phyloP scores from a whole-genome alignment of 2,113 vertebrate genomes.

The Rafetus swinhoei region DNA sequence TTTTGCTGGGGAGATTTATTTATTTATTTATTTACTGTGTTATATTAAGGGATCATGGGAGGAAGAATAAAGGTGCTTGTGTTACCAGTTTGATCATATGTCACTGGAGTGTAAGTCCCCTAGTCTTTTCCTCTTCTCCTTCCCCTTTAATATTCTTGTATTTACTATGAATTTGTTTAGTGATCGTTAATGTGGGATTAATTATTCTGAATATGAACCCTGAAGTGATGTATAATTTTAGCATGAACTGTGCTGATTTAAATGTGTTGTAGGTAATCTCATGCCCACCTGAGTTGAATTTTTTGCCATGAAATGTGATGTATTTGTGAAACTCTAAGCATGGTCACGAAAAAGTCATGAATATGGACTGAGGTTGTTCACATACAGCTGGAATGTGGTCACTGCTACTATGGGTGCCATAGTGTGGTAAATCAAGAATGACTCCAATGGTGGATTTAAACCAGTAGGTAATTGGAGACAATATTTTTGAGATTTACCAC shows the following conservation, averaged over 20 bases:
- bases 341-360: background rate
- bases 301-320: background rate
- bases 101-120: background rate
- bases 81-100: background rate
- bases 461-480: background rate
- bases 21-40: too few relatives aligned
- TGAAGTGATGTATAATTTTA: background rate
- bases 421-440: background rate
- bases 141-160: background rate
- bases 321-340: background rate
- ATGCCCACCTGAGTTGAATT: background rate
- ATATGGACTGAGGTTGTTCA: background rate
- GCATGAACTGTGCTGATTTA: background rate
- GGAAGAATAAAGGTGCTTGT: background rate
- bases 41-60: accelerated
- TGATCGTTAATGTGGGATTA: background rate
- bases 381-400: background rate
- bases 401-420: background rate
- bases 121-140: background rate
- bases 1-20: background rate
- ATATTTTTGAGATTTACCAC: background rate
- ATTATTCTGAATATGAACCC: background rate
- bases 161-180: background rate
- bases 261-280: background rate
- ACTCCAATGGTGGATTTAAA: background rate